Evolutionary conservation across 1,140 invertebrate genomes (phyloP), one percentile per base, ranked within the genome.

Genomic region (Cepaea nemoralis): DNA sequence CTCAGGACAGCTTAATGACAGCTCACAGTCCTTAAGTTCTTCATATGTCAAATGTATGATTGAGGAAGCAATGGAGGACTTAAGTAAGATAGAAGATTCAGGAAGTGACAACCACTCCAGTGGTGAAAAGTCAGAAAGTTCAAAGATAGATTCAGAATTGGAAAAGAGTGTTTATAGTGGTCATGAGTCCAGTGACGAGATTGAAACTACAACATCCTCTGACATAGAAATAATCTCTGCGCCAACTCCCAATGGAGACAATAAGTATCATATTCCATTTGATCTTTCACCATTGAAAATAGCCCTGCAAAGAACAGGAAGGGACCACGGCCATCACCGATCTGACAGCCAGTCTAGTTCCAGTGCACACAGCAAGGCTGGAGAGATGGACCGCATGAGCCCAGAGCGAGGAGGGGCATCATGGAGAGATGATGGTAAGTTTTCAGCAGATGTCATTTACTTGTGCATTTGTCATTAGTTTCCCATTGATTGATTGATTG

Each of bases 141-240:
- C 96, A 0, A 96, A 96, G 93, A 94, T 95, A 81, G 95, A 94
- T 73, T 95, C 95, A 0, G 95, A 95, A 88, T 93, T 81, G 76
- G 85, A 86, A 24, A 87, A 88, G 80, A 90, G 89, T 81, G 82
- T 87, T 19, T 83, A 86, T 59, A 96, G 96, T 45, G 96, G 95
- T 12, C 96, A 97, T 83, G 97, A 96, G 0, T 97, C 96, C 66
- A 96, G 96, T 12, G 96, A 96, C 93, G 97, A 98, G 91, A 91
- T 97, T 27, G 97, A 98, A 92, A 98, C 97, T 1, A 95, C 96
- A 0, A 97, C 93, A 14, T 98, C 97, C 0, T 98, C 97, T 24
- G 97, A 98, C 90, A 98, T 99, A 87, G 97, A 98, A 93, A 97
- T 99, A 69, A 97, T 99, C 87, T 97, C 97, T 27, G 94, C 94